Evolutionary conservation across 2,113 vertebrate genomes (phyloP).

Genomic region (Psittacara wagleri): DNA sequence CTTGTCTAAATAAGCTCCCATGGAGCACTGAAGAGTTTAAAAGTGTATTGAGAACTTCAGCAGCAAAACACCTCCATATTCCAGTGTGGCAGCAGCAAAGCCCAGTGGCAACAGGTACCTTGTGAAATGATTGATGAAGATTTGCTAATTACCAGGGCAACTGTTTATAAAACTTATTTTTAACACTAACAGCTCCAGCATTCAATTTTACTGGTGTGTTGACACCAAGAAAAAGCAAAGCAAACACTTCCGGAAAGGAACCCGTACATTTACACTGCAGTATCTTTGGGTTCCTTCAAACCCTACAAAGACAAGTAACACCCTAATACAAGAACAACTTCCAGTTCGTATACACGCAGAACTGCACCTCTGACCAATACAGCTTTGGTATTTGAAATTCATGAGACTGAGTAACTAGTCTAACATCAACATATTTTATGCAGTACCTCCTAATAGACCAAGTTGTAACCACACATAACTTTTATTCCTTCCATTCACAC

Average conservation of each 20-base stretch:
- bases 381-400: neutral
- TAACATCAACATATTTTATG: neutral
- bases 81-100: neutral
- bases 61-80: neutral
- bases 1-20: neutral
- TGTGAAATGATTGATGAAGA: neutral
- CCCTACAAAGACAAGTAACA: neutral
- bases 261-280: neutral
- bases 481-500: conserved; percentile 28
- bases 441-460: neutral
- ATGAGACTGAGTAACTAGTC: neutral
- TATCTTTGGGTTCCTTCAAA: neutral
- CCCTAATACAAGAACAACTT: neutral
- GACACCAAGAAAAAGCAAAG: neutral
- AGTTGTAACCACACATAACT: conserved; percentile 18
- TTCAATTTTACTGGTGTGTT: neutral
- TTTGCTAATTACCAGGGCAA: neutral
- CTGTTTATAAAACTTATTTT: neutral
- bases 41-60: neutral
- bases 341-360: rapidly evolving
- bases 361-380: neutral
- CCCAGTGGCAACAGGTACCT: neutral
- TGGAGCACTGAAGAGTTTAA: neutral
- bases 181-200: neutral
- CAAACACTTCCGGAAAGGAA: neutral